Base-by-base conservation (phyloP, 1,140 invertebrate genomes). In the Sycophaga agraensis region DNA sequence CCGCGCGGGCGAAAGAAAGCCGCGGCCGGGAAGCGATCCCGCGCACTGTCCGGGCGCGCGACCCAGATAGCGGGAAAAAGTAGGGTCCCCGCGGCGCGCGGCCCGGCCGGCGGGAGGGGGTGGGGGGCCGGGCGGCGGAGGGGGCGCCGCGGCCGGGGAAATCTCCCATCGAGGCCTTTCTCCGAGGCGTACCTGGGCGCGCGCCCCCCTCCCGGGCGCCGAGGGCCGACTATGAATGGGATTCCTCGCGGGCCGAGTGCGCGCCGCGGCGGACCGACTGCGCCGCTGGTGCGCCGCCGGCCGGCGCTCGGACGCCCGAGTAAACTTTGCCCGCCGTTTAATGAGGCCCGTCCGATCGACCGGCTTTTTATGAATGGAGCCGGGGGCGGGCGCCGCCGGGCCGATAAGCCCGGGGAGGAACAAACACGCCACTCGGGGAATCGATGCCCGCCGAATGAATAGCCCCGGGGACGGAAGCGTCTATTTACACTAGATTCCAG, bases 401-500 rank as follows among this genome's bases (percentile, higher is more conserved):
- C n/a, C n/a, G n/a, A n/a, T n/a, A n/a, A n/a, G n/a, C n/a, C n/a
- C n/a, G n/a, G 58, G 35, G 26, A 45, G 59, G 58, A 55, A 63
- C 51, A 54, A 40, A 51, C 35, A 43, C 39, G 46, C 31, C 24
- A 22, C 39, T 11, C 39, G 48, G 22, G 11, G 28, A 31, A 16
- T 42, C n/a, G 19, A 43, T n/a, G n/a, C n/a, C n/a, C n/a, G n/a
- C n/a, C n/a, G n/a, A n/a, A n/a, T n/a, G n/a, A n/a, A n/a, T n/a
- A 58, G 48, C 42, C 34, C 49, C 66, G 58, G 12, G 53, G 63
- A 66, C 64, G 57, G 64, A 58, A 67, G 68, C 65, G 66, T 68
- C 69, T 70, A 59, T 68, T 60, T 68, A 69, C 63, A 60, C 56
- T 62, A 67, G 48, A 65, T 66, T 73, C 63, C 37, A 50, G 62